Conservation (phyloP, 2,888 invertebrate genomes). For the Tiliacea citrago region DNA sequence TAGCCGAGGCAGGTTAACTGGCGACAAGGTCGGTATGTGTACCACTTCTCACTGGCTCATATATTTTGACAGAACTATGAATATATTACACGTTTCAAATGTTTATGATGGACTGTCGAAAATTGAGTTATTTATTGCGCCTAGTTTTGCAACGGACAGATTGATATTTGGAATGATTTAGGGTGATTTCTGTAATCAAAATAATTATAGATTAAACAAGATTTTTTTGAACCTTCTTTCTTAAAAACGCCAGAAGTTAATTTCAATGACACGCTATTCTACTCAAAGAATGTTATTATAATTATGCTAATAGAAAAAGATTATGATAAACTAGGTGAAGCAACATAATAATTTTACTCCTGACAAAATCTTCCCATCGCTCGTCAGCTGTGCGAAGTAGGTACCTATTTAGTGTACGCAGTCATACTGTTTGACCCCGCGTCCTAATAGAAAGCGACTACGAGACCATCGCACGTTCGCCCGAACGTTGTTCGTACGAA, state of each 20-base stretch:
- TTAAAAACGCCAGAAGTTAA: not conserved
- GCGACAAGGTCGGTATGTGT: slow-evolving; percentile 69
- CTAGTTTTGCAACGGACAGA: slow-evolving; percentile 14
- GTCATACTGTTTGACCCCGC: too few species aligned
- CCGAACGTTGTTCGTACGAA: too few species aligned
- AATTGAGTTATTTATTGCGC: slow-evolving; percentile 30
- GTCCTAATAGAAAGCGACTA: too few species aligned
- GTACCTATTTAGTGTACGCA: too few species aligned
- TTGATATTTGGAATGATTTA: slow-evolving; percentile 37
- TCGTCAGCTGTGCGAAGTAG: not conserved
- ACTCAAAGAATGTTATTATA: not conserved
- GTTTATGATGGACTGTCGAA: slow-evolving; percentile 39
- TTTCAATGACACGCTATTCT: not conserved
- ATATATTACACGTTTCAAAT: slow-evolving; percentile 48
- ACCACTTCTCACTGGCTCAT: slow-evolving; percentile 58
- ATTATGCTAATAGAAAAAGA: not conserved
- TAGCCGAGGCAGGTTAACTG: slow-evolving; percentile 51
- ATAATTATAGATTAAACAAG: not conserved
- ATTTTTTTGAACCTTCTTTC: not conserved
- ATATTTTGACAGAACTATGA: slow-evolving; percentile 49
- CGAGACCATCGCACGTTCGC: too few species aligned
- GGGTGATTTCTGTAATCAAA: slow-evolving; percentile 4
- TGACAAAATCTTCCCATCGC: too few species aligned
- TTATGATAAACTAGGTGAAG: not conserved
- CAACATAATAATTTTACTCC: not conserved